Evolutionary conservation across 2,888 invertebrate genomes (phyloP), one percentile per base, ranked within the genome.

Genomic region (Polydrusus pterygomalis): DNA sequence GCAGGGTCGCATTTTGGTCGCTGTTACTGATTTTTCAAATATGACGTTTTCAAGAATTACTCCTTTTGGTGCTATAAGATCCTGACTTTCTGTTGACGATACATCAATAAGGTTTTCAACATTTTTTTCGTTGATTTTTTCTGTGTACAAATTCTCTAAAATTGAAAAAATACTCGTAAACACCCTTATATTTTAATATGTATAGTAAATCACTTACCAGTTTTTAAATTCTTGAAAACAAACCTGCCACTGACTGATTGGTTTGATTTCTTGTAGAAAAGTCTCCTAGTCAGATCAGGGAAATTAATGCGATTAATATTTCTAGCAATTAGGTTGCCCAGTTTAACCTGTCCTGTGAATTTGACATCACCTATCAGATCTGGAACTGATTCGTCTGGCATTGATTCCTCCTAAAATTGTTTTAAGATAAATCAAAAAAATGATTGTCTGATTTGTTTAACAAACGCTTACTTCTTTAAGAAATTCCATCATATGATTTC

Each of bases 291-390:
- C 11, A 86, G 75, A 20, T 78, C 65, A 58, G 69, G 74, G 38
- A 86, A 82, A 78, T 85, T 67, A n/a, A 85, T 79, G 56, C 82
- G 74, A 70, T 87, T 86, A 6, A 87, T 79, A 51, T 72, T 72
- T 17, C 60, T 60, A 8, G 83, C 81, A 17, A 70, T 65, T 38
- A 86, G 77, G 75, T 85, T 82, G 15, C 80, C 79, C 54, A 83
- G 78, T 68, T 79, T 82, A 10, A 84, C 79, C 49, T 77, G 77
- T 13, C 82, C 81, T 6, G 72, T 63, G 79, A 86, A 86, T 77
- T 77, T 82, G 25, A 84, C 73, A 58, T 82, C 79, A 17, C 79
- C 79, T 49, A 67, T 58, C 47, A 82, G 77, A 80, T 80, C 71
- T 70, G 79, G 25, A 34, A 45, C 34, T 74, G 40, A 47, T 9